A percentile compares a stretch with the other conserved stretches of the same genome.
Conservation (phyloP, 2,888 invertebrate species). For the Mactromeris polynyma region DNA sequence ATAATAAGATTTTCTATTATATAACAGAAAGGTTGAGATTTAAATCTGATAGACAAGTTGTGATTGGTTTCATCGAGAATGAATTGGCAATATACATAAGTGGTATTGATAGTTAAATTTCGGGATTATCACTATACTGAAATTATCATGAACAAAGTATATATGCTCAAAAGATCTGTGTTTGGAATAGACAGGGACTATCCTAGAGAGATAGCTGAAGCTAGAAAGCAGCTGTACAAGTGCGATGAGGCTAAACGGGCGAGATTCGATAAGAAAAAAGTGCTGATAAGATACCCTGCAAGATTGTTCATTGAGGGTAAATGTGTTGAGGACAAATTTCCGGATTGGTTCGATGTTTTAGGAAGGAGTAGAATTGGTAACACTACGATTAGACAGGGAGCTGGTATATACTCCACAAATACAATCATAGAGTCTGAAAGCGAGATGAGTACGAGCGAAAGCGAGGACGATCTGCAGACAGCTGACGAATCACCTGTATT, state of each 20-base stretch:
- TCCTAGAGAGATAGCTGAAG: conserved; percentile 45
- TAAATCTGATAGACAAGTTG: not conserved
- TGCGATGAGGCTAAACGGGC: conserved; percentile 21
- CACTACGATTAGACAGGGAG: too few species aligned
- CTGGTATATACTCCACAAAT: too few species aligned
- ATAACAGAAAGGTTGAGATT: conserved; percentile 11
- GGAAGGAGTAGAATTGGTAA: too few species aligned
- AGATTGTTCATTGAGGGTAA: conserved; percentile 35
- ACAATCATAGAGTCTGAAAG: too few species aligned
- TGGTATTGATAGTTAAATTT: conserved; percentile 35
- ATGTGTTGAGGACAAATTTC: conserved; percentile 35
- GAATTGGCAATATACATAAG: too few species aligned
- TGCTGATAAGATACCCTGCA: conserved; percentile 43
- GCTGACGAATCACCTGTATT: too few species aligned
- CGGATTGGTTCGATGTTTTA: conserved; percentile 43
- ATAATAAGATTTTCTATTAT: conserved; percentile 28
- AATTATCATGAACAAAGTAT: conserved; percentile 27
- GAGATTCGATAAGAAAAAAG: conserved; percentile 11
- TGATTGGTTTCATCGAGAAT: too few species aligned
- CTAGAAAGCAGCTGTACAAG: conserved; percentile 29
- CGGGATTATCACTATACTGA: too few species aligned
- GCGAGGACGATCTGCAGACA: too few species aligned
- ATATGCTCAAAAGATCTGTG: conserved; percentile 18
- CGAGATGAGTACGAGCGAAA: too few species aligned
- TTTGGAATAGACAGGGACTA: conserved; percentile 51